Conservation (phyloP, 2,797 vertebrate species). For the Chelidonichthys spinosus region DNA sequence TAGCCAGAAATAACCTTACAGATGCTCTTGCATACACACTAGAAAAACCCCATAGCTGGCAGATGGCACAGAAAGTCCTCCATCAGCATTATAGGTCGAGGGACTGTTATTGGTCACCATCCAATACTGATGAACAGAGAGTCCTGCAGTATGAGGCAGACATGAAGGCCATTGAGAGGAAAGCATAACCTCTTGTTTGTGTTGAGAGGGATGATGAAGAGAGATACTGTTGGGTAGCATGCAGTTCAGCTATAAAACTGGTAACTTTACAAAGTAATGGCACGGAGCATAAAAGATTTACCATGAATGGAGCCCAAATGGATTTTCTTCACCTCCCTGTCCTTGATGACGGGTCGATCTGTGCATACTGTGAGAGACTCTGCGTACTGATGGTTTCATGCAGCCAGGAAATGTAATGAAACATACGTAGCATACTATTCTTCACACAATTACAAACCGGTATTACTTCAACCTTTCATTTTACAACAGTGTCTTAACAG, state of each 20-base stretch:
- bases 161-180: slow-evolving; percentile 25
- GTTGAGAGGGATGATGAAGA: slow-evolving; percentile 16
- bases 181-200: slow-evolving; percentile 12
- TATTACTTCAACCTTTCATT: background rate
- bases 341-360: slow-evolving; percentile 21
- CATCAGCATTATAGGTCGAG: slow-evolving; percentile 52
- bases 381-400: background rate
- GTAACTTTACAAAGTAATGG: slow-evolving; percentile 30
- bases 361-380: slow-evolving; percentile 15
- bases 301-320: slow-evolving; percentile 35
- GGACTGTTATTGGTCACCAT: slow-evolving; percentile 59
- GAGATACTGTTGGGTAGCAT: slow-evolving; percentile 28
- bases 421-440: background rate
- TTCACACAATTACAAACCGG: background rate
- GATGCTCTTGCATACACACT: slow-evolving; percentile 37
- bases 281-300: slow-evolving; percentile 27
- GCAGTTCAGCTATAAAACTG: slow-evolving; percentile 26
- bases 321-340: slow-evolving; percentile 33
- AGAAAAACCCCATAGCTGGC: slow-evolving; percentile 36
- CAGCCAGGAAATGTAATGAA: slow-evolving; percentile 15
- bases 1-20: slow-evolving; percentile 54
- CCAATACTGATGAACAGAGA: slow-evolving; percentile 38
- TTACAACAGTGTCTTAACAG: slow-evolving; percentile 10
- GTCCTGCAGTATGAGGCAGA: slow-evolving; percentile 37
- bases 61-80: slow-evolving; percentile 58